A percentile compares a stretch with the other conserved stretches of the same genome.
These are phyloP conservation scores for Bombus terrestris DNA, from an alignment of 1,140 invertebrate genomes.

Conservation along the genomic window DNA sequence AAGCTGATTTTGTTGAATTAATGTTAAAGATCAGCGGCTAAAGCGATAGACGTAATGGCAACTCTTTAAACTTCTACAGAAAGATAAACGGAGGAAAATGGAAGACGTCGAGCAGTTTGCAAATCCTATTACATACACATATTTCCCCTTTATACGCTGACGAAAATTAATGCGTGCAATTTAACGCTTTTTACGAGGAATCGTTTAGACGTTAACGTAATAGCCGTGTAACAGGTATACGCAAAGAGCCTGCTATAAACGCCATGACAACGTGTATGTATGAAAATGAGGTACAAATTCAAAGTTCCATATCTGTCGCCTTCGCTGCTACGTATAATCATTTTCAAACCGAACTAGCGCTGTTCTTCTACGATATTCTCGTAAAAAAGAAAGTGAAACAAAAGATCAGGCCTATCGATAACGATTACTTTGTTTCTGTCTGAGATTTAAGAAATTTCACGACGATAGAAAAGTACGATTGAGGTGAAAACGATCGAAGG, in stretches of 20 bases:
- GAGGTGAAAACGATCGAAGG: neutral
- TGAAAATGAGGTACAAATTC: slow-evolving; percentile 74
- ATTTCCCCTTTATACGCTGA: neutral
- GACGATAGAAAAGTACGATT: neutral
- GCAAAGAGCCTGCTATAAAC: slow-evolving; percentile 64
- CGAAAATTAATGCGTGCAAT: neutral
- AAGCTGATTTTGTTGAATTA: neutral
- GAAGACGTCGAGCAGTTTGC: neutral
- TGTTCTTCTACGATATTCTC: neutral
- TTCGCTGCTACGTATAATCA: slow-evolving; percentile 66
- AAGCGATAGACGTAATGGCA: too few species aligned
- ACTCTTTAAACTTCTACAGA: neutral
- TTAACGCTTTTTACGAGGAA: neutral
- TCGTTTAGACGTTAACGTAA: neutral
- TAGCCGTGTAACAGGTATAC: slow-evolving; percentile 27
- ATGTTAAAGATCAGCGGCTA: neutral
- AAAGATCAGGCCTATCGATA: too few species aligned
- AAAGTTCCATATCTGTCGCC: slow-evolving; percentile 72
- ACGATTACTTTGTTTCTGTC: accelerated
- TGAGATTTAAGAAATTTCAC: neutral
- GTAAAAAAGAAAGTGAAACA: too few species aligned
- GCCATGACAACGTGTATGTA: slow-evolving; percentile 73
- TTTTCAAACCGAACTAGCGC: slow-evolving; percentile 31
- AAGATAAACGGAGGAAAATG: too few species aligned
- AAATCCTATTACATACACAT: neutral